Conservation (phyloP, 2,113 vertebrate species). For the Phasianus colchicus region DNA sequence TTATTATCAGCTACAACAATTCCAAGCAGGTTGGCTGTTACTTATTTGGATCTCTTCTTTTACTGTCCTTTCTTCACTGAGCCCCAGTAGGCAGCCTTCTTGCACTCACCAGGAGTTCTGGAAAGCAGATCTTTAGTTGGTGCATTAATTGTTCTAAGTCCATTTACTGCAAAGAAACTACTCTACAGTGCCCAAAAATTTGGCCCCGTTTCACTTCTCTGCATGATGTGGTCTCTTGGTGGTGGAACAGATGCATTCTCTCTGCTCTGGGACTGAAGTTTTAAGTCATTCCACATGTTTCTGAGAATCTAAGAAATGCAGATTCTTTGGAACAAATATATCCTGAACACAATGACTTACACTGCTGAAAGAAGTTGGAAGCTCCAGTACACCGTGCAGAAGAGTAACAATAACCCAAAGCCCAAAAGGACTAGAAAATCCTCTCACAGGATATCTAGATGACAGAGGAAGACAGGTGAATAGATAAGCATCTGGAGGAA, state of each 20-base stretch:
- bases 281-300: neutral
- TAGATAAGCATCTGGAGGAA: neutral
- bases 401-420: neutral
- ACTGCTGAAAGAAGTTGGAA: neutral
- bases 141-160: slow-evolving; percentile 30
- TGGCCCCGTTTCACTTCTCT: slow-evolving; percentile 40
- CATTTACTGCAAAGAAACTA: slow-evolving; percentile 46
- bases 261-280: neutral
- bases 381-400: neutral
- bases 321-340: neutral
- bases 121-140: slow-evolving; percentile 30
- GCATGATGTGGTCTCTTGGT: neutral
- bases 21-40: neutral
- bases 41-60: slow-evolving; percentile 33
- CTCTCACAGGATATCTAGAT: neutral
- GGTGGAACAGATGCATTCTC: neutral
- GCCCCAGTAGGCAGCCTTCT: slow-evolving; percentile 1
- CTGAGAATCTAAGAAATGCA: neutral
- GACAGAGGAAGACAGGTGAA: neutral
- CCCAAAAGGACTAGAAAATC: neutral
- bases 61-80: neutral
- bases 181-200: slow-evolving; percentile 17
- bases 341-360: neutral
- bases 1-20: neutral
- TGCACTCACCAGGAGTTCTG: neutral